phyloP scores from a whole-genome alignment of 2,888 invertebrate genomes.

The Amiota mariae region DNA sequence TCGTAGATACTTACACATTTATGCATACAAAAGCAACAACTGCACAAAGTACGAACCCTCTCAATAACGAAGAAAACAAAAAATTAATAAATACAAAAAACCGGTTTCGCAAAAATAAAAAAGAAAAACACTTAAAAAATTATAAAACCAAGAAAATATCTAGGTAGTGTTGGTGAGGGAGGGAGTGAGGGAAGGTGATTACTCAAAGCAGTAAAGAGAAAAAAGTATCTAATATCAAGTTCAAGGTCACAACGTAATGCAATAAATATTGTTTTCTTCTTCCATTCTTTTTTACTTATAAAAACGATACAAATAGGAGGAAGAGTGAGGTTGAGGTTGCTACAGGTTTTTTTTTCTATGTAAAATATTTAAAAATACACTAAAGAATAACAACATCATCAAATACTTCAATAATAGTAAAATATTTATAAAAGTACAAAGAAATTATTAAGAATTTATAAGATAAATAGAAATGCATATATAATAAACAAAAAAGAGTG shows the following conservation, averaged over 20 bases:
- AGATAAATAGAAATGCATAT: too few relatives aligned
- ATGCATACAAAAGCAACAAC: too few relatives aligned
- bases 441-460: too few relatives aligned
- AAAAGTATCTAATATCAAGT: conserved; percentile 69
- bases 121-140: neutral
- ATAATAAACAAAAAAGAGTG: neutral
- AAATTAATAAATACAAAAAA: conserved; percentile 33
- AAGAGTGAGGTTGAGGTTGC: neutral
- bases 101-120: conserved; percentile 50
- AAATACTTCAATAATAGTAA: too few relatives aligned
- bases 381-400: neutral
- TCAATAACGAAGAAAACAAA: conserved; percentile 4
- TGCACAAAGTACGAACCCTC: conserved; percentile 22
- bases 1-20: too few relatives aligned
- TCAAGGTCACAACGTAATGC: conserved; percentile 58
- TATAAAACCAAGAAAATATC: neutral
- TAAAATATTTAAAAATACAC: neutral
- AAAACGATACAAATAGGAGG: neutral
- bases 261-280: conserved; percentile 22
- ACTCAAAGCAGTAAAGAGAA: neutral
- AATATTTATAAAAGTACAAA: too few relatives aligned
- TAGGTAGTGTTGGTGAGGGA: neutral
- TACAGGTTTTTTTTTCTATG: neutral
- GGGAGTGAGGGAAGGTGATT: conserved; percentile 31
- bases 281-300: neutral